A percentile compares a stretch with the other conserved stretches of the same genome.
phyloP scores from a whole-genome alignment of 2,888 invertebrate species.

The Netelia fuscicornis region DNA sequence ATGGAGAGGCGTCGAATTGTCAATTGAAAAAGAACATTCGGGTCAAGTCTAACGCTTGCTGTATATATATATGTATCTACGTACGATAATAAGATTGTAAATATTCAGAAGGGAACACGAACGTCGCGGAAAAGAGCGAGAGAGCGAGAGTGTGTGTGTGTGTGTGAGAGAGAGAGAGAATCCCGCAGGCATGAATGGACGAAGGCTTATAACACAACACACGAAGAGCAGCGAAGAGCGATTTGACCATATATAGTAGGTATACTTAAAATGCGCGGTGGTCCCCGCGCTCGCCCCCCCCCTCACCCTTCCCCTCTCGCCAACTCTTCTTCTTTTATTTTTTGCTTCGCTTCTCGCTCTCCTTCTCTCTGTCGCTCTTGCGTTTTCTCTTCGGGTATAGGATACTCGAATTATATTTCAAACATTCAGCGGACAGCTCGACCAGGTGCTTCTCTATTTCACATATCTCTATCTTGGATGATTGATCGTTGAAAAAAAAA shows the following conservation, averaged over 20 bases:
- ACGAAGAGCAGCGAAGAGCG: constrained; percentile 34
- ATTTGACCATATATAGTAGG: constrained; percentile 59
- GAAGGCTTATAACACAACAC: constrained; percentile 46
- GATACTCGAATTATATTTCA: constrained; percentile 58
- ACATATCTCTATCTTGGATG: constrained; percentile 44
- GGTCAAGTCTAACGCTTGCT: not conserved
- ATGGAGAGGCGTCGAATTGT: constrained; percentile 47
- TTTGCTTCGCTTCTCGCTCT: not conserved
- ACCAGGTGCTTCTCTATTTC: constrained; percentile 53
- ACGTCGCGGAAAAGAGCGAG: constrained; percentile 71
- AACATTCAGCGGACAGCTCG: constrained; percentile 39
- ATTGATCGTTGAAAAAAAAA: constrained; percentile 39
- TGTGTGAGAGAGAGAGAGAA: constrained; percentile 41
- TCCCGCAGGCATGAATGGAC: constrained; percentile 74
- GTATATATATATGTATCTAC: constrained; percentile 22
- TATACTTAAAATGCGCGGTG: constrained; percentile 62
- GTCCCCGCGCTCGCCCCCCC: constrained; percentile 16
- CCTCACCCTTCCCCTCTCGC: not conserved
- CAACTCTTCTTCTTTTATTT: not conserved
- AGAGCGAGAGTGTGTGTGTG: constrained; percentile 29
- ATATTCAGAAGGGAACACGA: constrained; percentile 81
- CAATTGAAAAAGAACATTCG: constrained; percentile 53
- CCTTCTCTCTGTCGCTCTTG: constrained; percentile 8
- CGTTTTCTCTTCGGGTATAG: constrained; percentile 31
- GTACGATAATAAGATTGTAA: constrained; percentile 62